phyloP scores from a whole-genome alignment of 2,113 vertebrate genomes.

The Ahaetulla prasina region DNA sequence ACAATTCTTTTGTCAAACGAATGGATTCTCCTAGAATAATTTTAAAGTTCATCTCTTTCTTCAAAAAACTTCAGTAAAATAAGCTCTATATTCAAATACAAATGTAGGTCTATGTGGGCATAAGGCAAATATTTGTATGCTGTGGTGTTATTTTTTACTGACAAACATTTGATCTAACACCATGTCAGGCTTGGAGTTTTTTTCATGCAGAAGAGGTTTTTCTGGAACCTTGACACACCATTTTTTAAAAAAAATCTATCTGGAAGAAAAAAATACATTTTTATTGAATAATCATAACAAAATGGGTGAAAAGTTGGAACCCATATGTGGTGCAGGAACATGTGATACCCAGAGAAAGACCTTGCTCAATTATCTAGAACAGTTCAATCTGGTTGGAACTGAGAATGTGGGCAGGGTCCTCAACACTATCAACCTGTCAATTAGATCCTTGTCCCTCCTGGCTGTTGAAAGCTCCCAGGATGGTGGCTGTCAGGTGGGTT shows the following conservation, averaged over 20 bases:
- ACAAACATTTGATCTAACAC: constrained; percentile 3
- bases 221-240: too few relatives aligned
- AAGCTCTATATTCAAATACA: neutral
- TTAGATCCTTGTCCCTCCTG: too few relatives aligned
- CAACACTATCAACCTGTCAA: too few relatives aligned
- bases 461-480: too few relatives aligned
- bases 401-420: too few relatives aligned
- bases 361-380: too few relatives aligned
- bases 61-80: neutral
- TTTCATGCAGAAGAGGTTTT: too few relatives aligned
- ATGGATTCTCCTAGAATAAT: neutral
- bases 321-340: too few relatives aligned
- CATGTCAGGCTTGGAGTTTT: too few relatives aligned
- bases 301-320: neutral
- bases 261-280: constrained; percentile 6
- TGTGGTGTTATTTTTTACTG: neutral
- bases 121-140: neutral
- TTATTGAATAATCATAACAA: constrained; percentile 12
- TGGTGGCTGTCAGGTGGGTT: too few relatives aligned
- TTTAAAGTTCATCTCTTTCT: neutral
- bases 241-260: neutral
- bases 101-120: neutral
- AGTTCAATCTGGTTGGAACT: too few relatives aligned
- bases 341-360: too few relatives aligned
- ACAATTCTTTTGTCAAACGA: neutral